phyloP scores from a whole-genome alignment of 2,797 vertebrate species.

The Selene dorsalis region DNA sequence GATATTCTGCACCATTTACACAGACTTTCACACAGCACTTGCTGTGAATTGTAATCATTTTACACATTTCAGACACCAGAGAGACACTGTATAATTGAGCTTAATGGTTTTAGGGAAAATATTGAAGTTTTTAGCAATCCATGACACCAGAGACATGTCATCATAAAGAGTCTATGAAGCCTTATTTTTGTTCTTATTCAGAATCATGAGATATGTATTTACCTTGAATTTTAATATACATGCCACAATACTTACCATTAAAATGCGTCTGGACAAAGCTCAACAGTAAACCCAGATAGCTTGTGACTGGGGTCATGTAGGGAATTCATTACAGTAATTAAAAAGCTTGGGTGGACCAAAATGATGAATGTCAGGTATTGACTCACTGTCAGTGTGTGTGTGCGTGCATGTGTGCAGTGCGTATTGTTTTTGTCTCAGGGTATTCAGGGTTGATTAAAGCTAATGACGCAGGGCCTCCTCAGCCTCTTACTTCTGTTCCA shows the following conservation, averaged over 20 bases:
- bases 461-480: conserved; percentile 63
- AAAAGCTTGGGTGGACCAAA: conserved; percentile 73
- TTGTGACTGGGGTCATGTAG: conserved; percentile 56
- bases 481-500: conserved; percentile 59
- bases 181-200: conserved; percentile 1
- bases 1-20: conserved; percentile 39
- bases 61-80: conserved; percentile 32
- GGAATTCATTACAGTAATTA: conserved; percentile 83
- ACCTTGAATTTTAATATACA: conserved; percentile 14
- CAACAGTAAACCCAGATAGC: conserved; percentile 57
- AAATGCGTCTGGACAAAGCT: conserved; percentile 54
- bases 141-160: conserved; percentile 25
- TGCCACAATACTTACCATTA: conserved; percentile 19
- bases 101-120: conserved; percentile 20
- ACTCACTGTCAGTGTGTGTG: conserved; percentile 62
- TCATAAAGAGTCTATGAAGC: background rate
- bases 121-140: conserved; percentile 10
- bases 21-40: conserved; percentile 3
- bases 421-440: conserved; percentile 53
- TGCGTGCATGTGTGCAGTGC: conserved; percentile 13
- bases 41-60: conserved; percentile 26
- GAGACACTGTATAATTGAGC: conserved; percentile 31
- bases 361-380: conserved; percentile 83
- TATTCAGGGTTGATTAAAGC: conserved; percentile 67
- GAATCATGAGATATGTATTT: conserved; percentile 7